Evolutionary conservation across 2,888 invertebrate species (phyloP).

Genomic region (Caenorhabditis sulstoni): DNA sequence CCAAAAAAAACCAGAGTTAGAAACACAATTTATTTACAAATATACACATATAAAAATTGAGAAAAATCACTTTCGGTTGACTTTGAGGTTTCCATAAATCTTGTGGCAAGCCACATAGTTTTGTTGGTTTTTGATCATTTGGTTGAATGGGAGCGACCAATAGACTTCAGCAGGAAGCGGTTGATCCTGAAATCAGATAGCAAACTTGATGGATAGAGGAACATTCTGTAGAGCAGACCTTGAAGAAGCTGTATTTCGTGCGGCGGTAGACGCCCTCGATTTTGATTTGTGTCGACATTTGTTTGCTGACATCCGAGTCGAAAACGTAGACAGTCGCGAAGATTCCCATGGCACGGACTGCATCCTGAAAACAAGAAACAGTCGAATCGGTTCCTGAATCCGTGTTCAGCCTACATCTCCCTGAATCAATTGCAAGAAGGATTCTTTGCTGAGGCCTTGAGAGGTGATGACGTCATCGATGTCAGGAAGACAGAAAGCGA

Average conservation of each 20-base stretch:
- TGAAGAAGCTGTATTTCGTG: slow-evolving; percentile 74
- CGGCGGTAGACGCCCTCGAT: slow-evolving; percentile 77
- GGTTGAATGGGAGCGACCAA: slow-evolving; percentile 79
- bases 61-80: slow-evolving; percentile 51
- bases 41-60: slow-evolving; percentile 3
- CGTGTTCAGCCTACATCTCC: slow-evolving; percentile 77
- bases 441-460: slow-evolving; percentile 77
- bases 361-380: slow-evolving; percentile 55
- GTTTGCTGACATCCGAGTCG: slow-evolving; percentile 76
- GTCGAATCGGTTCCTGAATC: too few relatives aligned
- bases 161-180: slow-evolving; percentile 80
- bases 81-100: slow-evolving; percentile 79
- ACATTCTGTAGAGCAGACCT: slow-evolving; percentile 24
- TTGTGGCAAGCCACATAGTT: slow-evolving; percentile 79
- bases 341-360: slow-evolving; percentile 76
- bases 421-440: slow-evolving; percentile 75
- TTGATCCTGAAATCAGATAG: slow-evolving; percentile 67
- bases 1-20: too few relatives aligned
- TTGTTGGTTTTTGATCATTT: slow-evolving; percentile 77
- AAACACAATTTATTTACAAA: slow-evolving; percentile 57
- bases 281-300: slow-evolving; percentile 76
- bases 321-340: slow-evolving; percentile 80
- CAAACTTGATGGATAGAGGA: background rate
- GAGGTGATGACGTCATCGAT: slow-evolving; percentile 77
- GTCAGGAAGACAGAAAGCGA: slow-evolving; percentile 78